Evolutionary conservation across 2,797 vertebrate genomes (phyloP).

Genomic region (Aeoliscus strigatus): DNA sequence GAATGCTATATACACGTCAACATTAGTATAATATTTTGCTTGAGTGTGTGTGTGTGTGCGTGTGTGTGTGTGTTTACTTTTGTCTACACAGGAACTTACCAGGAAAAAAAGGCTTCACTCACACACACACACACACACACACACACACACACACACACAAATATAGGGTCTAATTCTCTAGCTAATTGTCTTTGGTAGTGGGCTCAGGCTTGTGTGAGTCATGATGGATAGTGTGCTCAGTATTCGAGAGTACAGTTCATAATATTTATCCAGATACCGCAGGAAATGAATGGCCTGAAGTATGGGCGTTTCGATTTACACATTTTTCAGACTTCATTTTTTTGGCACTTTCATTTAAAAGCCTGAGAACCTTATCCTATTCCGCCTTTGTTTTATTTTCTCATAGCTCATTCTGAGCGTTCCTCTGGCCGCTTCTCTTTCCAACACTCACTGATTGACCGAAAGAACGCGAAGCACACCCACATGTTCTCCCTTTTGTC

Average conservation of each 20-base stretch:
- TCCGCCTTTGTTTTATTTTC: constrained; percentile 48
- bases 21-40: too few relatives aligned
- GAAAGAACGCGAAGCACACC: constrained; percentile 11
- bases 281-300: constrained; percentile 65
- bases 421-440: constrained; percentile 7
- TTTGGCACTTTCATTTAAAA: constrained; percentile 48
- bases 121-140: constrained; percentile 9
- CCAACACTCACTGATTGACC: constrained; percentile 16
- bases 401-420: constrained; percentile 25
- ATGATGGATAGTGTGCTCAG: constrained; percentile 65
- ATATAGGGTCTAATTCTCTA: constrained; percentile 27
- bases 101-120: constrained; percentile 7
- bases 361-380: constrained; percentile 35
- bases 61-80: constrained; percentile 5
- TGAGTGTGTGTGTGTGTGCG: not conserved
- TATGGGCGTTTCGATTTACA: constrained; percentile 64
- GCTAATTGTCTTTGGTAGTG: constrained; percentile 57
- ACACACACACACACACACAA: not conserved
- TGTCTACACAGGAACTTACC: constrained; percentile 19
- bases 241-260: constrained; percentile 62
- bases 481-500: not conserved
- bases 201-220: constrained; percentile 49
- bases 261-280: constrained; percentile 70
- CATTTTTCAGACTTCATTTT: constrained; percentile 51
- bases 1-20: too few relatives aligned